phyloP scores from a whole-genome alignment of 2,113 vertebrate species.

The Microcebus lehilahytsara region DNA sequence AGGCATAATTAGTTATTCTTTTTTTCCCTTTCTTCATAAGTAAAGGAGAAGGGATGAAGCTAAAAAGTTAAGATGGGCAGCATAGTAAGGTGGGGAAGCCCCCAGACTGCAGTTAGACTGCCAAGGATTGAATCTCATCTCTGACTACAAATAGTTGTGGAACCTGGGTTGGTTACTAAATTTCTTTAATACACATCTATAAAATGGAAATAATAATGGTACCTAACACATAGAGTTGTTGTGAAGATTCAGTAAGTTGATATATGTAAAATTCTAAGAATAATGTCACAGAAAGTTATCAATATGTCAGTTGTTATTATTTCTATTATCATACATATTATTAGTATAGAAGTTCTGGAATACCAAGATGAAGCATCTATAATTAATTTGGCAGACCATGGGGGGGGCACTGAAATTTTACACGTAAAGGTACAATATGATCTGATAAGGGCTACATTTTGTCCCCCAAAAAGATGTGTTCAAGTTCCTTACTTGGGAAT shows the following conservation, averaged over 20 bases:
- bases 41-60: not conserved
- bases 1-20: not conserved
- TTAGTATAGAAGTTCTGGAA: not conserved
- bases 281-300: conserved; percentile 2
- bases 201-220: conserved; percentile 1
- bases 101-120: not conserved
- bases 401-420: not conserved
- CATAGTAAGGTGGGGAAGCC: not conserved
- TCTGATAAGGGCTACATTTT: not conserved
- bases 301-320: not conserved
- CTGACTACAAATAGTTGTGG: not conserved
- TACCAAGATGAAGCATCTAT: not conserved
- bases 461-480: not conserved
- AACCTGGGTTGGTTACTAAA: not conserved
- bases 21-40: not conserved
- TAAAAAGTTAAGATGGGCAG: not conserved
- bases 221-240: not conserved
- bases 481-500: conserved; percentile 10
- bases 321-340: not conserved
- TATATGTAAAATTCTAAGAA: not conserved
- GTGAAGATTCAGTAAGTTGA: not conserved
- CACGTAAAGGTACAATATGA: not conserved
- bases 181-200: not conserved
- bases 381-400: not conserved
- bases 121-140: not conserved